Conservation (phyloP, 2,113 vertebrate species). For the Craseonycteris thonglongyai region DNA sequence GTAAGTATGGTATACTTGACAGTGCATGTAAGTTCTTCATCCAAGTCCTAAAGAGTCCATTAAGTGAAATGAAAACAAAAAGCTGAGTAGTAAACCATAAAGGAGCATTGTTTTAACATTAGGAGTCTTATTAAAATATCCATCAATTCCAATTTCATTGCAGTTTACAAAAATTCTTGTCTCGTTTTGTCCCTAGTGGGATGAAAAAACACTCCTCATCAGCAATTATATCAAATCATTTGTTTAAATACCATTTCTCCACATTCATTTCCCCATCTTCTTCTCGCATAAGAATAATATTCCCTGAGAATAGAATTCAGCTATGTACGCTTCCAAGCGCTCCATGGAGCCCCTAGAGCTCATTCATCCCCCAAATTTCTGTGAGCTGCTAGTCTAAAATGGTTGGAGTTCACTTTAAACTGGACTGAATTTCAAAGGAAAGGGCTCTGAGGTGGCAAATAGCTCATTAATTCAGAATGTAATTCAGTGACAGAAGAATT, state of each 20-base stretch:
- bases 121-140: conserved; percentile 35
- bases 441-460: conserved; percentile 76
- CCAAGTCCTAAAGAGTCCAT: neutral
- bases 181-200: neutral
- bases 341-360: conserved; percentile 61
- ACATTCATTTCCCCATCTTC: conserved; percentile 19
- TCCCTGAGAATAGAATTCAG: conserved; percentile 34
- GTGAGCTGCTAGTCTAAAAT: conserved; percentile 73
- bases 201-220: neutral
- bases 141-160: conserved; percentile 37
- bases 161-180: neutral
- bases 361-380: conserved; percentile 80
- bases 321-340: conserved; percentile 73
- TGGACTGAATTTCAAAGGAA: conserved; percentile 77
- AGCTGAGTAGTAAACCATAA: neutral
- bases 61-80: conserved; percentile 13
- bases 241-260: conserved; percentile 39
- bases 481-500: conserved; percentile 75
- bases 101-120: conserved; percentile 18
- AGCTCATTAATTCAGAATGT: conserved; percentile 81
- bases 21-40: neutral
- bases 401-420: conserved; percentile 76
- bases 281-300: neutral
- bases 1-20: neutral
- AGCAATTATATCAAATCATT: conserved; percentile 23